phyloP scores from a whole-genome alignment of 2,113 vertebrate genomes.

The Ictidomys tridecemlineatus region DNA sequence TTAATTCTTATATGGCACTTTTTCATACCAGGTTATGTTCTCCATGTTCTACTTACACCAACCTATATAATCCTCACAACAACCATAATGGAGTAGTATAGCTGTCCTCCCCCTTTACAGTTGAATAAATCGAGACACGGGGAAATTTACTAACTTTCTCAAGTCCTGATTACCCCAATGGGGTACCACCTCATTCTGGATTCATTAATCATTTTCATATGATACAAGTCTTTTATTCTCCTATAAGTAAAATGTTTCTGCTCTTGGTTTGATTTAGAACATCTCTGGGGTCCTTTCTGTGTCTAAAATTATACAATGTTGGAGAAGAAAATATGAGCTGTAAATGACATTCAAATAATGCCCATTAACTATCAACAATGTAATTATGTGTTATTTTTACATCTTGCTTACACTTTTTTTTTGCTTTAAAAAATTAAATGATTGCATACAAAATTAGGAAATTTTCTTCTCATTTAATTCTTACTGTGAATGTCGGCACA shows the following conservation, averaged over 20 bases:
- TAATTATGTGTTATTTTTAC: slow-evolving; percentile 66
- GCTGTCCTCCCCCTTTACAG: neutral
- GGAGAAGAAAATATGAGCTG: neutral
- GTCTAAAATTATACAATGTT: slow-evolving; percentile 8
- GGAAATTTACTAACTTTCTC: neutral
- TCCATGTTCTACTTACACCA: neutral
- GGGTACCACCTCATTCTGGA: accelerated
- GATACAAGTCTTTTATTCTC: neutral
- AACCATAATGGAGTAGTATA: neutral
- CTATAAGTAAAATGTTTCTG: neutral
- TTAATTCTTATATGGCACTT: neutral
- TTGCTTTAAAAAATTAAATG: slow-evolving; percentile 59
- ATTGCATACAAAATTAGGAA: slow-evolving; percentile 61
- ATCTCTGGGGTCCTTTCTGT: neutral
- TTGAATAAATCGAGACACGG: neutral
- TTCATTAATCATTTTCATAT: neutral
- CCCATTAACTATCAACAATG: slow-evolving; percentile 60
- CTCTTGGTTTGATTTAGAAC: neutral
- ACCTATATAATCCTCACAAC: neutral
- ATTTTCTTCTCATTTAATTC: neutral
- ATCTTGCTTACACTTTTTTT: neutral
- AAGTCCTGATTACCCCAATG: neutral
- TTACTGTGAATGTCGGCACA: slow-evolving; percentile 61
- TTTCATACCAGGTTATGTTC: neutral
- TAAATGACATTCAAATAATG: slow-evolving; percentile 65